Percentiles rank a stretch among this genome's conserved stretches.
Evolutionary conservation across 1,140 invertebrate species (phyloP).

Genomic region (Papilio helenus): DNA sequence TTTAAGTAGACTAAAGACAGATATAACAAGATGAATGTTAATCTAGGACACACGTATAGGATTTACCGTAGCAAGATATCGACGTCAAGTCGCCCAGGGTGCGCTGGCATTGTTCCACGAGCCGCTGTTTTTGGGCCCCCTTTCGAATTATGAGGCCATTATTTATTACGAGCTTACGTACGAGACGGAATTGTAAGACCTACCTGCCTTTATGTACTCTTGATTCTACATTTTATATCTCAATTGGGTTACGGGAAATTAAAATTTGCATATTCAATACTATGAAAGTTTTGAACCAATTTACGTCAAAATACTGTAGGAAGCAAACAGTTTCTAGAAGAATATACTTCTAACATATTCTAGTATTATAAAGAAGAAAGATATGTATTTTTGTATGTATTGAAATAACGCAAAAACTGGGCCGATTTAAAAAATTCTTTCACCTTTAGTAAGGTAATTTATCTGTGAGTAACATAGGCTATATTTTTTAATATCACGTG

Average conservation of each 20-base stretch:
- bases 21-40: background rate
- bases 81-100: background rate
- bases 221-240: conserved; percentile 13
- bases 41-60: background rate
- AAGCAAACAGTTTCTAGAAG: background rate
- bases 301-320: background rate
- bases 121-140: conserved; percentile 26
- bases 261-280: conserved; percentile 18
- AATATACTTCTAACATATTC: background rate
- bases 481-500: too few relatives aligned
- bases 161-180: conserved; percentile 33
- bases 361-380: too few relatives aligned
- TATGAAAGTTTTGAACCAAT: conserved; percentile 16
- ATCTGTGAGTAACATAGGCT: too few relatives aligned
- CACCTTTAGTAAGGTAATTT: too few relatives aligned
- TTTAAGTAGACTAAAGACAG: too few relatives aligned
- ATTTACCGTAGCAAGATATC: background rate
- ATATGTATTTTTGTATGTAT: too few relatives aligned
- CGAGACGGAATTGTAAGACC: conserved; percentile 28
- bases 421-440: too few relatives aligned
- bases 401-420: too few relatives aligned
- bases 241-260: conserved; percentile 16
- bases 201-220: conserved; percentile 3
- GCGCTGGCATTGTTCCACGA: conserved; percentile 22
- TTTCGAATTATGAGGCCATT: conserved; percentile 27